These are phyloP conservation scores for Philonicus albiceps DNA, from an alignment of 2,888 invertebrate genomes.

Conservation along the genomic window DNA sequence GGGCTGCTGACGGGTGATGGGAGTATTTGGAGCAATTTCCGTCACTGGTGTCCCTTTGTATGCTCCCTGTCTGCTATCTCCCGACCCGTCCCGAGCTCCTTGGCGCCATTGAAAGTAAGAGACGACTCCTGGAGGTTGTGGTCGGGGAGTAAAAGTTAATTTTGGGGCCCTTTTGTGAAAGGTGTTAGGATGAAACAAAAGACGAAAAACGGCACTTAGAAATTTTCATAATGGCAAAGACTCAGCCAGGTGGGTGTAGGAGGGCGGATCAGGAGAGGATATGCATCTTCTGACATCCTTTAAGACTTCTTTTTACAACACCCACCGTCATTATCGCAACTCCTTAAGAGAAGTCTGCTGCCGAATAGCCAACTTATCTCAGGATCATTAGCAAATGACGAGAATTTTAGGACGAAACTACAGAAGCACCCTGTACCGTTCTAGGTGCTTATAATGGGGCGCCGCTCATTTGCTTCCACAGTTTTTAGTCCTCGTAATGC, in stretches of 20 bases:
- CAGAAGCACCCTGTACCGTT: background rate
- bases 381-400: slow-evolving; percentile 36
- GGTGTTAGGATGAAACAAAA: background rate
- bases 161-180: slow-evolving; percentile 7
- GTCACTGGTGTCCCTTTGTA: slow-evolving; percentile 19
- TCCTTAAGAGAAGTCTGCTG: background rate
- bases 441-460: background rate
- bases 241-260: background rate
- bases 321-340: background rate
- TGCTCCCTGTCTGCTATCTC: background rate
- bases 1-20: background rate
- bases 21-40: slow-evolving; percentile 28
- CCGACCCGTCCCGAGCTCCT: background rate
- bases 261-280: background rate
- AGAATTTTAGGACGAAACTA: background rate
- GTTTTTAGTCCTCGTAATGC: slow-evolving; percentile 19
- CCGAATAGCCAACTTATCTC: background rate
- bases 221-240: slow-evolving; percentile 20
- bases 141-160: slow-evolving; percentile 1
- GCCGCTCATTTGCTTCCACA: background rate
- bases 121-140: background rate
- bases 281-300: background rate
- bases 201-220: slow-evolving; percentile 10
- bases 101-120: background rate
- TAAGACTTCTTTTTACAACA: background rate